Evolutionary conservation across 2,797 vertebrate genomes (phyloP).

Genomic region (Falco novaeseelandiae): DNA sequence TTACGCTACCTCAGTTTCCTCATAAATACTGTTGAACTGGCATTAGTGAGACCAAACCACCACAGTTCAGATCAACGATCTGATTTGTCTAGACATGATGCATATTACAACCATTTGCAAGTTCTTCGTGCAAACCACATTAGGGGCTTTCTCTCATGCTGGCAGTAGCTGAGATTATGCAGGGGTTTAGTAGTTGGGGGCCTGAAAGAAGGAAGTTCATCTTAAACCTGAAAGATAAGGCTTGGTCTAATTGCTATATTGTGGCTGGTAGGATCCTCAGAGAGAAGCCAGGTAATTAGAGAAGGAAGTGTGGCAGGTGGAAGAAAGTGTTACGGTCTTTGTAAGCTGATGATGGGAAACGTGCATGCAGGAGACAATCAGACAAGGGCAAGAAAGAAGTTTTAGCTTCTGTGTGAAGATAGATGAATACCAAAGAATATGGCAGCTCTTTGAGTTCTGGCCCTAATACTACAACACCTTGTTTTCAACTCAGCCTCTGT

Average conservation of each 20-base stretch:
- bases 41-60: not conserved
- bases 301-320: not conserved
- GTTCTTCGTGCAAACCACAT: not conserved
- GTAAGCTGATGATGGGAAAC: not conserved
- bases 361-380: not conserved
- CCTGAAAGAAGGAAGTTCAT: not conserved
- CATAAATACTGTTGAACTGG: not conserved
- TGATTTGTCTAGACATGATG: not conserved
- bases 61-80: not conserved
- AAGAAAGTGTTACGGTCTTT: not conserved
- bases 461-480: not conserved
- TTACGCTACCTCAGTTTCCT: not conserved
- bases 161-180: not conserved
- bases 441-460: not conserved
- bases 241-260: not conserved
- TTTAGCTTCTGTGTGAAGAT: not conserved
- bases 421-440: not conserved
- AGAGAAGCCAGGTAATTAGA: not conserved
- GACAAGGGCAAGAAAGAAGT: not conserved
- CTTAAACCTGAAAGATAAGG: not conserved
- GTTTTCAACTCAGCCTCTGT: not conserved
- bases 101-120: not conserved
- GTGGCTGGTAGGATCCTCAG: not conserved
- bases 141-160: not conserved
- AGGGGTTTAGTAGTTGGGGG: not conserved